Conservation (phyloP, 2,797 vertebrate species). For the Liasis olivaceus region DNA sequence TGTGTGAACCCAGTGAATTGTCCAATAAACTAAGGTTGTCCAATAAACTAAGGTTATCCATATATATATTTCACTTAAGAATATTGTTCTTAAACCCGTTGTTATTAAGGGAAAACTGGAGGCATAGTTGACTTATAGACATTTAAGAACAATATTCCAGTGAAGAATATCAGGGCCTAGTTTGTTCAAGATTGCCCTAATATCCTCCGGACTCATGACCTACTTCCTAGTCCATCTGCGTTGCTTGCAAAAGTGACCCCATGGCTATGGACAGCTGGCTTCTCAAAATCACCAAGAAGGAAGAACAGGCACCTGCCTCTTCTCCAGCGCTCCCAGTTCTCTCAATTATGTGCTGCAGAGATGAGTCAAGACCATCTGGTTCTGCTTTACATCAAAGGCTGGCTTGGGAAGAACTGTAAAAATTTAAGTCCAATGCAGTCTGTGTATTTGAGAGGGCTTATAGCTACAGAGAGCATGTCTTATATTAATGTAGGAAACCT, state of each 20-base stretch:
- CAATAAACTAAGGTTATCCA: not conserved
- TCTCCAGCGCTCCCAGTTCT: not conserved
- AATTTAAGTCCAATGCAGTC: not conserved
- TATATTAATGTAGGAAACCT: not conserved
- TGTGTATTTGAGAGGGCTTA: not conserved
- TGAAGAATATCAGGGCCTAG: not conserved
- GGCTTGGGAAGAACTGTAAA: not conserved
- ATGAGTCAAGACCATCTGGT: not conserved
- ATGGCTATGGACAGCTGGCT: not conserved
- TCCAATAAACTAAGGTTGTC: not conserved
- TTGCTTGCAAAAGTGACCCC: not conserved
- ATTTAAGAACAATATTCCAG: conserved; percentile 32
- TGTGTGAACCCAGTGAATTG: not conserved
- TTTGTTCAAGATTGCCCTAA: not conserved
- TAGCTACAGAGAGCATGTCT: not conserved
- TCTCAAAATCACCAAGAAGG: not conserved
- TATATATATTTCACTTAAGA: not conserved
- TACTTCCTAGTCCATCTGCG: not conserved
- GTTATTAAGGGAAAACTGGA: conserved; percentile 23
- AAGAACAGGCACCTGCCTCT: not conserved
- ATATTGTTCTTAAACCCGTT: not conserved
- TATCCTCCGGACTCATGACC: not conserved
- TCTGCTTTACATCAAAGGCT: not conserved
- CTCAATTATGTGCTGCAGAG: not conserved
- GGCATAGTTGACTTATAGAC: not conserved